Evolutionary conservation across 2,113 vertebrate genomes (phyloP).

Genomic region (Ictidomys tridecemlineatus): DNA sequence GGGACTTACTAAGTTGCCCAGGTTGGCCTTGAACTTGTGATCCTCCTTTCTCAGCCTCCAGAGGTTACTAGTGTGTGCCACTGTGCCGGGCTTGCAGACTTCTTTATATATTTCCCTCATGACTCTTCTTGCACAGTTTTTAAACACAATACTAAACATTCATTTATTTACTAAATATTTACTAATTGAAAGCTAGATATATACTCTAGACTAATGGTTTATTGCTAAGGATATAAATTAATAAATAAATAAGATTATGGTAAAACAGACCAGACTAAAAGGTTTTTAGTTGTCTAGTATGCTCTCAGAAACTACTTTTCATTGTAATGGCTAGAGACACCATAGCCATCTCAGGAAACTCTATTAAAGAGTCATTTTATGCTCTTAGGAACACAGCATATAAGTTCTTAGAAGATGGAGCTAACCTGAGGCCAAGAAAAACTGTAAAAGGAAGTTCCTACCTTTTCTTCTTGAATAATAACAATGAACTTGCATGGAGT

Average conservation of each 20-base stretch:
- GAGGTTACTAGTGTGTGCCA: too few relatives aligned
- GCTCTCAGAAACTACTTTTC: neutral
- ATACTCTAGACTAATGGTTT: neutral
- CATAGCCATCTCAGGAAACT: neutral
- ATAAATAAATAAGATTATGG: neutral
- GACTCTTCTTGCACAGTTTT: neutral
- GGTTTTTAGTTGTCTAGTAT: neutral
- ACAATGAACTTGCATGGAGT: neutral
- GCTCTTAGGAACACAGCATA: neutral
- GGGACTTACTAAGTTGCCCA: neutral
- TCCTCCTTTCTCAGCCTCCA: neutral
- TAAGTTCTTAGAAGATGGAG: slow-evolving; percentile 28
- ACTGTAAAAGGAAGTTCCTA: neutral
- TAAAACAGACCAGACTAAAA: slow-evolving; percentile 23
- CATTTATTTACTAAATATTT: slow-evolving; percentile 31
- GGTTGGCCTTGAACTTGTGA: neutral
- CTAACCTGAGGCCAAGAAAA: neutral
- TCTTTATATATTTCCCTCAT: slow-evolving; percentile 8
- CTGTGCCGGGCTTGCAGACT: neutral
- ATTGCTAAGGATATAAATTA: neutral
- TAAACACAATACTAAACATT: slow-evolving; percentile 9
- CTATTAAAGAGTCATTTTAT: neutral
- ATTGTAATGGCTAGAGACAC: neutral
- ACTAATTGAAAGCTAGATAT: slow-evolving; percentile 50
- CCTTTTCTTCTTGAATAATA: slow-evolving; percentile 5